Evolutionary conservation across 2,888 invertebrate species (phyloP).

Genomic region (Cacoxenus indagator): DNA sequence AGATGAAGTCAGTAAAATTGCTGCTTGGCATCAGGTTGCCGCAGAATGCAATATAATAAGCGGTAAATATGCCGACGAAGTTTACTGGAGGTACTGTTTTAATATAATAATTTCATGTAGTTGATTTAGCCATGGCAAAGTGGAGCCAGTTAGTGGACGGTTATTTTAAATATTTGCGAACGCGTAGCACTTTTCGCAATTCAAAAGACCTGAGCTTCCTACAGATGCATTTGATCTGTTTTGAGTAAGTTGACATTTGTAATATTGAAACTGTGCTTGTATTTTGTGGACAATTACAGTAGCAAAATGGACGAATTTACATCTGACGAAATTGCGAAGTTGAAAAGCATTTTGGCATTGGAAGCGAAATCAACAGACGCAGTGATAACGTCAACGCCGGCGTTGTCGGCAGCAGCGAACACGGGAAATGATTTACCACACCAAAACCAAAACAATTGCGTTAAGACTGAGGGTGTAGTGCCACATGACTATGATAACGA

Average conservation of each 20-base stretch:
- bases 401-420: too few relatives aligned
- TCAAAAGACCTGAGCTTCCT: conserved; percentile 42
- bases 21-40: neutral
- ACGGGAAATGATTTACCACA: neutral
- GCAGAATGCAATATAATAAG: neutral
- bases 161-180: conserved; percentile 37
- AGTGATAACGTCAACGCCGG: neutral
- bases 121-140: conserved; percentile 26
- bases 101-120: neutral
- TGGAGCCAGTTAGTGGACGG: conserved; percentile 36
- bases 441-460: neutral
- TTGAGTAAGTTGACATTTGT: conserved; percentile 23
- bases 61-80: neutral
- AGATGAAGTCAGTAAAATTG: neutral
- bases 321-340: neutral
- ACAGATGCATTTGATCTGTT: conserved; percentile 36
- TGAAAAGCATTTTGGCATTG: neutral
- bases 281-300: neutral
- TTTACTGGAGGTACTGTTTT: neutral
- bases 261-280: too few relatives aligned
- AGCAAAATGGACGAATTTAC: conserved; percentile 4
- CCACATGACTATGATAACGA: neutral
- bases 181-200: conserved; percentile 22
- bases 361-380: neutral
- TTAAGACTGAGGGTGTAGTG: neutral